These are phyloP conservation scores for Cephus spinipes DNA, from an alignment of 2,888 invertebrate species.

Conservation along the genomic window DNA sequence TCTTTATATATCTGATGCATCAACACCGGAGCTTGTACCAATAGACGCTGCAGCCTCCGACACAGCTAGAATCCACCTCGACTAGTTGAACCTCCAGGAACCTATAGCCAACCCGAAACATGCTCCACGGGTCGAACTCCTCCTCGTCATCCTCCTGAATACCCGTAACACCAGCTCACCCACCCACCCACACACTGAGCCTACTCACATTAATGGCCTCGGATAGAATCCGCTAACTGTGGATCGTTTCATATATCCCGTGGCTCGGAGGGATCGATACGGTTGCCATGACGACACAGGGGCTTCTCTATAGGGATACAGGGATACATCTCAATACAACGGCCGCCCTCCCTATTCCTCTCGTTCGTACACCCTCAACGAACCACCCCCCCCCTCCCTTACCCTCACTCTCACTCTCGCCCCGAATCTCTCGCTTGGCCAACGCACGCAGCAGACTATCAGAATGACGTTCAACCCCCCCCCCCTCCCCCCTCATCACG, in stretches of 20 bases:
- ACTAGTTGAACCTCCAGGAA: background rate
- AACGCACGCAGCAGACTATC: background rate
- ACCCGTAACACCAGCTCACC: background rate
- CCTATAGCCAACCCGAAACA: background rate
- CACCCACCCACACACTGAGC: background rate
- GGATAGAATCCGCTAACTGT: constrained; percentile 56
- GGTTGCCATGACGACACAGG: constrained; percentile 58
- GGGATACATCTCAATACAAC: constrained; percentile 21
- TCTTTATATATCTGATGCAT: background rate
- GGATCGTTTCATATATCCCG: constrained; percentile 58
- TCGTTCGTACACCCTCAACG: constrained; percentile 20
- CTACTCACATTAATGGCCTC: constrained; percentile 41
- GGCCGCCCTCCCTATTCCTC: constrained; percentile 6
- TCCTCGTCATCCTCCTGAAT: background rate
- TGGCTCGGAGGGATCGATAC: constrained; percentile 59
- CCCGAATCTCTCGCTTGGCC: constrained; percentile 1
- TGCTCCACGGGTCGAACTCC: constrained; percentile 1
- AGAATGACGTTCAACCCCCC: background rate
- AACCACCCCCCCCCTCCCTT: constrained; percentile 12
- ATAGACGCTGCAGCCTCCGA: background rate
- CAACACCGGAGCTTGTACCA: background rate
- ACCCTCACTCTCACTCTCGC: constrained; percentile 25
- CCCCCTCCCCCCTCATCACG: background rate
- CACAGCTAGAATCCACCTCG: background rate
- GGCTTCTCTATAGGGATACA: constrained; percentile 44